These are phyloP conservation scores for Piprites chloris DNA, from an alignment of 2,113 vertebrate species.

Conservation along the genomic window DNA sequence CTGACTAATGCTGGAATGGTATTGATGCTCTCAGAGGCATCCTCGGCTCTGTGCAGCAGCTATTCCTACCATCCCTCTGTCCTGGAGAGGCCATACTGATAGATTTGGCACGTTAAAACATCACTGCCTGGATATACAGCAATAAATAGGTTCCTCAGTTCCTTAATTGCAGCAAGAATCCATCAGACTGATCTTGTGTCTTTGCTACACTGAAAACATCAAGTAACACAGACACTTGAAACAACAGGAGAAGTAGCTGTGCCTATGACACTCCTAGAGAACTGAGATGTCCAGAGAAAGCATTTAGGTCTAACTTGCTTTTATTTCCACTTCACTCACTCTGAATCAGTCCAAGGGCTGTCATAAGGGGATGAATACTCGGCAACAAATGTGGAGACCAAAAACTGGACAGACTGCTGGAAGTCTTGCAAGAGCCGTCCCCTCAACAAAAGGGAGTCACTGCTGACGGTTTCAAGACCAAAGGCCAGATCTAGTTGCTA, in stretches of 20 bases:
- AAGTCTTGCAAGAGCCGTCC: background rate
- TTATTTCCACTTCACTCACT: background rate
- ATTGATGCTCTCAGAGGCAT: background rate
- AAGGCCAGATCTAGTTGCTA: background rate
- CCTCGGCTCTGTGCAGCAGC: rapidly evolving
- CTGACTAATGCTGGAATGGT: background rate
- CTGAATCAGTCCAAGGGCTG: rapidly evolving
- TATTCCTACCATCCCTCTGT: background rate
- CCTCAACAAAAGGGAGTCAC: background rate
- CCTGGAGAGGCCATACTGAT: background rate
- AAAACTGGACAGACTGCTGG: background rate
- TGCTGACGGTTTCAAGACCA: background rate
- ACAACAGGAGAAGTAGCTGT: background rate
- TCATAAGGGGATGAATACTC: background rate
- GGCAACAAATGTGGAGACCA: background rate
- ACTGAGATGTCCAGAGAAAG: background rate
- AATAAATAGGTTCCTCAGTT: background rate
- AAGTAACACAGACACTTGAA: background rate
- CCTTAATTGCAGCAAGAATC: background rate
- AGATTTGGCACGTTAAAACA: background rate
- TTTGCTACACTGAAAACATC: background rate
- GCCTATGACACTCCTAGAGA: background rate
- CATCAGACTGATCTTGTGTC: background rate
- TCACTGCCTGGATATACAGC: background rate
- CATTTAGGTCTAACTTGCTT: background rate